phyloP scores from a whole-genome alignment of 1,140 invertebrate genomes.

The Daktulosphaira vitifoliae region DNA sequence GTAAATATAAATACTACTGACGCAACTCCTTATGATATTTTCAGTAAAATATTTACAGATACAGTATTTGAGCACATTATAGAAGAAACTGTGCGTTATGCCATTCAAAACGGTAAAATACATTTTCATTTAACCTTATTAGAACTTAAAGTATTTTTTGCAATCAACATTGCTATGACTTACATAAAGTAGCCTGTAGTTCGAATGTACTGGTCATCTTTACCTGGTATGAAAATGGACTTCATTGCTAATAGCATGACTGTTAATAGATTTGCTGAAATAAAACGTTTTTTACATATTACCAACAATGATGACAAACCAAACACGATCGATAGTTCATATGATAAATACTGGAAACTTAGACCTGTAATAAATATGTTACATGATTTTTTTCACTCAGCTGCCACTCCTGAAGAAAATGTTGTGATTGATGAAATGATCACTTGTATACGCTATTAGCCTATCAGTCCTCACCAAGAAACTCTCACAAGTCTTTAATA shows the following conservation, averaged over 20 bases:
- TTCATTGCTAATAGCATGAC: background rate
- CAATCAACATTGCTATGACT: background rate
- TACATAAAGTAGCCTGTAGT: background rate
- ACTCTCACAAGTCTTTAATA: too few species aligned
- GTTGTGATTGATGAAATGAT: constrained; percentile 3
- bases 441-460: too few species aligned
- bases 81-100: background rate
- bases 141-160: background rate
- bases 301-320: background rate
- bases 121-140: background rate
- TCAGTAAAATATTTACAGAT: background rate
- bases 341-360: background rate
- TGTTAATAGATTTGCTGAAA: background rate
- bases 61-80: background rate
- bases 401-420: background rate
- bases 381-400: background rate
- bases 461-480: too few species aligned
- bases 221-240: background rate
- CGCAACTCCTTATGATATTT: background rate
- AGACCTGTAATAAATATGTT: background rate
- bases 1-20: too few species aligned
- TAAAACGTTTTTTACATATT: background rate
- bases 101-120: background rate
- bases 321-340: background rate
- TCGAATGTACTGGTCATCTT: background rate